These are phyloP conservation scores for Tupaia chinensis DNA, from an alignment of 2,113 vertebrate genomes.

Conservation along the genomic window DNA sequence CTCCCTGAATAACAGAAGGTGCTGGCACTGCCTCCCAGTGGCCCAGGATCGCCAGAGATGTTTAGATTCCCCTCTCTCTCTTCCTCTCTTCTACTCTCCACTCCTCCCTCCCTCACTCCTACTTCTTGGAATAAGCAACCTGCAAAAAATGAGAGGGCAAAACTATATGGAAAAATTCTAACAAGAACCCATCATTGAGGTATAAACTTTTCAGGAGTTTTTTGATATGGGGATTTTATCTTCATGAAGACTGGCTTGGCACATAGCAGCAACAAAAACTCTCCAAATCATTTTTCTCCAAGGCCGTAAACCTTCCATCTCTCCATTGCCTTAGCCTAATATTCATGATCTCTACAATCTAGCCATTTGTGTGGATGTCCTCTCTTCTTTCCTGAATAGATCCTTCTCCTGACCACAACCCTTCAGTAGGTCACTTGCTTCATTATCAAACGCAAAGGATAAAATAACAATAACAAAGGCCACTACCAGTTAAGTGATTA, in stretches of 20 bases:
- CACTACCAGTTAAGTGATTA: not conserved
- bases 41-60: not conserved
- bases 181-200: not conserved
- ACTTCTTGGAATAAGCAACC: not conserved
- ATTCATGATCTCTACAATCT: not conserved
- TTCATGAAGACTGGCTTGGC: not conserved
- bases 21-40: constrained; percentile 85
- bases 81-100: not conserved
- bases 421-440: not conserved
- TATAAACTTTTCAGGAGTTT: not conserved
- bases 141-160: not conserved
- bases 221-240: not conserved
- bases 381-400: not conserved
- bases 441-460: not conserved
- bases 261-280: not conserved
- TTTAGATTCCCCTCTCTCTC: not conserved
- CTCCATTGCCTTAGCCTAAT: not conserved
- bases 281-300: not conserved
- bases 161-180: constrained; percentile 21
- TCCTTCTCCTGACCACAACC: not conserved
- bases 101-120: not conserved
- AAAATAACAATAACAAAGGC: not conserved
- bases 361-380: not conserved
- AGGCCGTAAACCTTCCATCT: not conserved
- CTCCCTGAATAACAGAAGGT: constrained; percentile 87